A percentile compares a stretch with the other conserved stretches of the same genome.
Evolutionary conservation across 1,140 invertebrate species (phyloP).

Genomic region (Semibalanus balanoides): DNA sequence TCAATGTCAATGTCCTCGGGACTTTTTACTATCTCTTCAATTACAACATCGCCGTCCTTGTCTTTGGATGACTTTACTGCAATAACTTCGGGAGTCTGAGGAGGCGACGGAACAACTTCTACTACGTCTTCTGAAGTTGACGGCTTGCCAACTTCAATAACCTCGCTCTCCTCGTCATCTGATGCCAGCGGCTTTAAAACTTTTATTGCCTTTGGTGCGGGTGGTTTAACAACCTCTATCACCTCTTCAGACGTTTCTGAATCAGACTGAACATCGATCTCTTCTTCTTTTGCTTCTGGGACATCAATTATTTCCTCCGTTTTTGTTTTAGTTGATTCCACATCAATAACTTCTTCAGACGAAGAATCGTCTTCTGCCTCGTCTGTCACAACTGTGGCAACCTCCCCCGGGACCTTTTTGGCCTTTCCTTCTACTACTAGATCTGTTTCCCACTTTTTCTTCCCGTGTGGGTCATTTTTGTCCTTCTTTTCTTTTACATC

Average conservation of each 20-base stretch:
- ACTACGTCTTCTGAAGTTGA: neutral
- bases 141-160: neutral
- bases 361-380: neutral
- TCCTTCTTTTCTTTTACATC: neutral
- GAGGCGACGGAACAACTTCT: neutral
- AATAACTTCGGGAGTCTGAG: no score
- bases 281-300: neutral
- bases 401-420: neutral
- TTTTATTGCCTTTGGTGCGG: no score
- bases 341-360: neutral
- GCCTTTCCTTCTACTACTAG: neutral
- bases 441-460: neutral
- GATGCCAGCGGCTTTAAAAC: no score
- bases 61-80: neutral
- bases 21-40: neutral
- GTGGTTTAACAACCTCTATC: no score
- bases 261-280: neutral
- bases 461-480: neutral
- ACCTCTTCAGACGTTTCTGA: neutral
- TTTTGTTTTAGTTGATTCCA: neutral
- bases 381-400: neutral
- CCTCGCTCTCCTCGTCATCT: neutral
- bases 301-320: neutral
- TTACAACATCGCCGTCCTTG: neutral
- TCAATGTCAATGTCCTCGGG: neutral